Evolutionary conservation across 2,113 vertebrate species (phyloP), one percentile per base, ranked within the genome.

Genomic region (Beaufortia kweichowensis): DNA sequence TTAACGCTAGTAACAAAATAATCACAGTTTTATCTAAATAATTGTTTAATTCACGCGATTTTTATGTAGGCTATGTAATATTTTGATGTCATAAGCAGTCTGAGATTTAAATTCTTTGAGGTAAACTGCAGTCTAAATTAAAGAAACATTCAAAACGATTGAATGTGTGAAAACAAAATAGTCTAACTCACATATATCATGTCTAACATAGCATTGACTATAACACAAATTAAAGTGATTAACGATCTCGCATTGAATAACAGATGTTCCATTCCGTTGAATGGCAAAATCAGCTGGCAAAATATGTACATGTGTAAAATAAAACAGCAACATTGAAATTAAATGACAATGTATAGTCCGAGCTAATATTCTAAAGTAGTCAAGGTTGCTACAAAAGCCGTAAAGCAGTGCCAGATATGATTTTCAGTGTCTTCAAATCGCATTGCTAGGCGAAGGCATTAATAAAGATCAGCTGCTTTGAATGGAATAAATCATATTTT

Each of bases 221-320:
- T 94, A 92, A 93, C 89, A 91, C 92, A 89, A 95, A 90, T 94
- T 94, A 96, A 93, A 92, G 92, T 91, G 94, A 95, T 88, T 92
- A 93, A 96, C 91, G 91, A 94, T 95, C 94, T 91, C 90, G 92
- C 85, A 91, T 88, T 88, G 86, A 88, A 84, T 86, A 84, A 85
- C 90, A 94, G 87, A 92, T 90, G 81, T 86, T 88, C 72, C 82
- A 81, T 77, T 87, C 86, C 75, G 72, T 88, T 85, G 85, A 79
- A 87, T 84, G 72, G 80, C 85, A 85, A 88, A 90, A 90, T 88
- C 87, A 88, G 83, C 86, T 85, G 85, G 4, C 33, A 41, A 17
- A 71, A 59, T 35, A 41, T 59, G 33, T 88, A 89, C 86, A 59
- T 35, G 24, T 59, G 23, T 88, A 90, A 85, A 75, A 64, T 69